Percentiles rank a stretch among this genome's conserved stretches.
These are phyloP conservation scores for Panthera uncia DNA, from an alignment of 2,113 vertebrate species.

Conservation along the genomic window DNA sequence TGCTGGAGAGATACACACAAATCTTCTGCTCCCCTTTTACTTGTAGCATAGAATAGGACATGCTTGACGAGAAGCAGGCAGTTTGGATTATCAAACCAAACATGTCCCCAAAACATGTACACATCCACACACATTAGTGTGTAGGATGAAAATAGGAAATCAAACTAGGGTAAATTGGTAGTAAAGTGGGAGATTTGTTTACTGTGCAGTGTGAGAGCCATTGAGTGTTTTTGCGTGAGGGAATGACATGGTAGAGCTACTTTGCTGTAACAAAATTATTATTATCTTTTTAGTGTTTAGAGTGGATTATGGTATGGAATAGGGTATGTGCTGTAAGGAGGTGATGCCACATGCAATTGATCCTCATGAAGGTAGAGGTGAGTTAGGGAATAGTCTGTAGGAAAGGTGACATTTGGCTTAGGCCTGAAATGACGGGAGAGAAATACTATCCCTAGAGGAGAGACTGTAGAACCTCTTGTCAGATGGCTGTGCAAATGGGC, in stretches of 20 bases:
- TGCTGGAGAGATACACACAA: not conserved
- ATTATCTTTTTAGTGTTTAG: not conserved
- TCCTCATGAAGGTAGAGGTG: not conserved
- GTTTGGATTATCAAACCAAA: not conserved
- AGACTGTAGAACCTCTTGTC: not conserved
- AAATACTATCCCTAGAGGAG: not conserved
- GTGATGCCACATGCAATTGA: not conserved
- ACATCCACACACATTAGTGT: not conserved
- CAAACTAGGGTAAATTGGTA: not conserved
- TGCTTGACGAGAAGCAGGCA: not conserved
- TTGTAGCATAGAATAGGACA: not conserved
- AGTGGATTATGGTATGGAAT: not conserved
- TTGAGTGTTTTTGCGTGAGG: not conserved
- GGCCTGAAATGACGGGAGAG: not conserved
- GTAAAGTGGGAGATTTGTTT: not conserved
- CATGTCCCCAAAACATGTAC: no score
- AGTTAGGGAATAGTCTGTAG: not conserved
- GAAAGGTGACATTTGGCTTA: not conserved
- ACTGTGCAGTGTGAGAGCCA: not conserved
- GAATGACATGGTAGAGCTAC: not conserved
- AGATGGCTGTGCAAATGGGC: not conserved
- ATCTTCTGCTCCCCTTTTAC: not conserved
- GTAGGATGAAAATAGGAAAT: not conserved
- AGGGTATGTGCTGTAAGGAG: not conserved
- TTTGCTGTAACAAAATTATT: slow-evolving; percentile 2